These are phyloP conservation scores for Cyanoramphus novaezelandiae DNA, from an alignment of 2,113 vertebrate species.

Conservation along the genomic window DNA sequence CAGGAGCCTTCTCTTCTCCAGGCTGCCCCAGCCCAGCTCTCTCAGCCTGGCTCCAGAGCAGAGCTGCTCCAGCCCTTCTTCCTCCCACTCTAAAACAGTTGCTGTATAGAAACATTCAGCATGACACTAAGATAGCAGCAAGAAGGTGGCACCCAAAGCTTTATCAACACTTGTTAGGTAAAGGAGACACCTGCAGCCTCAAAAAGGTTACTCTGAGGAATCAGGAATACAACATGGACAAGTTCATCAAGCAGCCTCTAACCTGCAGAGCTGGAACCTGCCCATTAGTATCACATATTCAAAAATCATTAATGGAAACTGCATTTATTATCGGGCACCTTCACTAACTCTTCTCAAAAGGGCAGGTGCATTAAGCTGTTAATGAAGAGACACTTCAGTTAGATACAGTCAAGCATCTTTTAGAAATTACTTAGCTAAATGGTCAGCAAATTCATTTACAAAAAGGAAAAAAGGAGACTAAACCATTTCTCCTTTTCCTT, in stretches of 20 bases:
- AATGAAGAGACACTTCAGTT: conserved; percentile 9
- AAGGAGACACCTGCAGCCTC: conserved; percentile 1
- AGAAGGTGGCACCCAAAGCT: background rate
- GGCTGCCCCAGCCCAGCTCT: too few relatives aligned
- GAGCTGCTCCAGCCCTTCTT: background rate
- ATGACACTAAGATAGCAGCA: background rate
- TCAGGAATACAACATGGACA: background rate
- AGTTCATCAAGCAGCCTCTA: conserved; percentile 32
- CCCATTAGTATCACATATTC: conserved; percentile 26
- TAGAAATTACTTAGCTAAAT: background rate
- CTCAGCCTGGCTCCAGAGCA: background rate
- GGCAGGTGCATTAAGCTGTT: conserved; percentile 34
- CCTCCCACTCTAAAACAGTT: background rate
- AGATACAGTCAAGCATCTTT: background rate
- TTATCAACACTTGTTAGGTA: background rate
- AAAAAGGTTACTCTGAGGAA: background rate
- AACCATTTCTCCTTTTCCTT: background rate
- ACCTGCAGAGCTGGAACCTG: background rate
- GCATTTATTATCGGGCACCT: conserved; percentile 17
- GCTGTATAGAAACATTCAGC: background rate
- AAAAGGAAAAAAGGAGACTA: background rate
- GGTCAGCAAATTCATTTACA: background rate
- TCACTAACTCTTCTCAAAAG: conserved; percentile 5
- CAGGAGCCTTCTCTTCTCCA: too few relatives aligned
- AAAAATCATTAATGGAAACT: conserved; percentile 42